These are phyloP conservation scores for Cebus imitator DNA, from an alignment of 2,113 vertebrate species.

Conservation along the genomic window DNA sequence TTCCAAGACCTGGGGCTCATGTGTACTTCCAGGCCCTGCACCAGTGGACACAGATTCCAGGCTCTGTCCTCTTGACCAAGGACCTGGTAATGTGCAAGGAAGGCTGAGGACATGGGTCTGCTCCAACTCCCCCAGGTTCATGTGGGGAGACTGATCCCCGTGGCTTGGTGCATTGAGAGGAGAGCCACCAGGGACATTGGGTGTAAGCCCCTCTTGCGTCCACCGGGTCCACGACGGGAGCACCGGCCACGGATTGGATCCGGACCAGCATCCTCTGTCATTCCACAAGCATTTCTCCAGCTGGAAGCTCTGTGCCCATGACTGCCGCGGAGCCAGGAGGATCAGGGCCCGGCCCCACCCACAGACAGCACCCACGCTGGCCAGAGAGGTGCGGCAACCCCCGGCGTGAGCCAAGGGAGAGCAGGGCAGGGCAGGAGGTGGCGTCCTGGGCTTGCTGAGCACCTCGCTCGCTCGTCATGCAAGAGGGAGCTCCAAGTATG, in stretches of 20 bases:
- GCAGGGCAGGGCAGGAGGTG: accelerated
- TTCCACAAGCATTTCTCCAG: too few relatives aligned
- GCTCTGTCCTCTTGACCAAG: background rate
- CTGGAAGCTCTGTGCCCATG: accelerated
- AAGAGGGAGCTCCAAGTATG: accelerated
- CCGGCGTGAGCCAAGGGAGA: accelerated
- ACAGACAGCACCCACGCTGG: accelerated
- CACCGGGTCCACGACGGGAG: accelerated
- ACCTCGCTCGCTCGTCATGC: background rate
- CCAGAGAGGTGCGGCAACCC: accelerated
- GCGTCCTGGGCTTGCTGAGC: accelerated
- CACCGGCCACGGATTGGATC: accelerated
- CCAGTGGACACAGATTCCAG: accelerated
- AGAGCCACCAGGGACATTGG: background rate
- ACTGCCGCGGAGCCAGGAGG: accelerated
- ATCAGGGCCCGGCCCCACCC: accelerated
- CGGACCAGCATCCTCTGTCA: accelerated
- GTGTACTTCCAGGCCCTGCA: accelerated
- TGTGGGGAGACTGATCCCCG: background rate
- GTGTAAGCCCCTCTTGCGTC: accelerated
- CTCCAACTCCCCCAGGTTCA: background rate
- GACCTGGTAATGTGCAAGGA: background rate
- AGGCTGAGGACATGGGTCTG: background rate
- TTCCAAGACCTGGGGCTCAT: accelerated
- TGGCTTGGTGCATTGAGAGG: accelerated